These are phyloP conservation scores for Trichacis sp. DNA, from an alignment of 2,888 invertebrate species.

Conservation along the genomic window DNA sequence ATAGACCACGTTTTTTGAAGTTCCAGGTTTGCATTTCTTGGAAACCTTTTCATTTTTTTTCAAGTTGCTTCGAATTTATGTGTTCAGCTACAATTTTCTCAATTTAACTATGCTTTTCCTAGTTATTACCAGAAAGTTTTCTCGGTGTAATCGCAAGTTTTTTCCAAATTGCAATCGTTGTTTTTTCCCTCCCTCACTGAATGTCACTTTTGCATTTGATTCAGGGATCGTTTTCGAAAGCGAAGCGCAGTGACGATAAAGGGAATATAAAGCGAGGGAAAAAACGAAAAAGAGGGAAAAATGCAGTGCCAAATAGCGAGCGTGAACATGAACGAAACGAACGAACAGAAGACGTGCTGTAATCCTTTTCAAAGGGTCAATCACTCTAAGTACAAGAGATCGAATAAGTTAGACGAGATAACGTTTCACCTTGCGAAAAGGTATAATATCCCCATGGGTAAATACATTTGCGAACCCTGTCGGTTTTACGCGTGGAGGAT, in stretches of 20 bases:
- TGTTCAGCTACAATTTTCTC: too few relatives aligned
- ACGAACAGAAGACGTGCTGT: conserved; percentile 38
- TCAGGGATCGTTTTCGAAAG: conserved; percentile 3
- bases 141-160: too few relatives aligned
- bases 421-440: conserved; percentile 40
- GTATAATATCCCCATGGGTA: conserved; percentile 41
- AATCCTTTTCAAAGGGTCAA: conserved; percentile 42
- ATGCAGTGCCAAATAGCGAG: conserved; percentile 16
- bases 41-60: too few relatives aligned
- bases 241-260: neutral
- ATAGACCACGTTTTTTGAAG: too few relatives aligned
- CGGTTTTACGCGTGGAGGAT: conserved; percentile 44
- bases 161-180: neutral
- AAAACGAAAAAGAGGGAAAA: conserved; percentile 2
- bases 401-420: conserved; percentile 42
- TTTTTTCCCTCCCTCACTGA: neutral
- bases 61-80: too few relatives aligned
- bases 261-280: neutral
- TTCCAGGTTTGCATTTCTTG: too few relatives aligned
- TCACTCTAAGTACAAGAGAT: conserved; percentile 44
- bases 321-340: neutral
- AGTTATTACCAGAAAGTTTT: too few relatives aligned
- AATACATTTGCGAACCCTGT: conserved; percentile 44
- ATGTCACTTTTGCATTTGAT: neutral
- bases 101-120: too few relatives aligned